Percentiles rank a stretch among this genome's conserved stretches.
Evolutionary conservation across 2,888 invertebrate genomes (phyloP).

Genomic region (Sinhomidia bicolor): DNA sequence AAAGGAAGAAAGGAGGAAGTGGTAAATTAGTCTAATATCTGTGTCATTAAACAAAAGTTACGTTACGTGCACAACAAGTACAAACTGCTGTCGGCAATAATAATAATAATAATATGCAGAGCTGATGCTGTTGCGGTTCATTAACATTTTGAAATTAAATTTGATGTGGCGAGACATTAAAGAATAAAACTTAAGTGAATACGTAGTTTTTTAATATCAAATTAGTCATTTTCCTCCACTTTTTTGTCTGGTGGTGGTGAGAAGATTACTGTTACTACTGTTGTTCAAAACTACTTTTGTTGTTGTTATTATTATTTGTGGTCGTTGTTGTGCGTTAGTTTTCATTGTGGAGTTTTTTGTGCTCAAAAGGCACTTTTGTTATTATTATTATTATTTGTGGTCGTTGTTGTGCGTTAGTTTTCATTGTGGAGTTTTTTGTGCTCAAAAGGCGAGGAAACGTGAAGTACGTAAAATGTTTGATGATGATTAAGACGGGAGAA

Average conservation of each 20-base stretch:
- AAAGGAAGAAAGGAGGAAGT: slow-evolving; percentile 29
- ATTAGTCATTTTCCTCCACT: slow-evolving; percentile 33
- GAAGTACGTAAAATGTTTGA: neutral
- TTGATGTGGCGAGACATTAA: neutral
- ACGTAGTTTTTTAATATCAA: neutral
- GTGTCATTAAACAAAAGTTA: slow-evolving; percentile 32
- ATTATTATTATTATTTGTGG: neutral
- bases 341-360: neutral
- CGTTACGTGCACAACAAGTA: neutral
- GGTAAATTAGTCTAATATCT: neutral
- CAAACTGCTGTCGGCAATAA: neutral
- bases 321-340: neutral
- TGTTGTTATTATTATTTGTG: neutral
- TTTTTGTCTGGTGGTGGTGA: neutral
- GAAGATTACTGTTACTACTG: neutral
- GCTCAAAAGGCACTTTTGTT: no score
- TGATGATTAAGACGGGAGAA: slow-evolving; percentile 6
- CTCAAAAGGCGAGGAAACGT: slow-evolving; percentile 15
- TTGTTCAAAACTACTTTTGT: no score
- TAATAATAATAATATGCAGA: no score
- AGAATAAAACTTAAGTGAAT: neutral
- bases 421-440: neutral
- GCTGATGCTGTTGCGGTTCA: slow-evolving; percentile 26
- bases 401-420: neutral
- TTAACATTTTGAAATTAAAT: slow-evolving; percentile 22